Evolutionary conservation across 2,888 invertebrate genomes (phyloP), one percentile per base, ranked within the genome.

Genomic region (Polyploca ridens): DNA sequence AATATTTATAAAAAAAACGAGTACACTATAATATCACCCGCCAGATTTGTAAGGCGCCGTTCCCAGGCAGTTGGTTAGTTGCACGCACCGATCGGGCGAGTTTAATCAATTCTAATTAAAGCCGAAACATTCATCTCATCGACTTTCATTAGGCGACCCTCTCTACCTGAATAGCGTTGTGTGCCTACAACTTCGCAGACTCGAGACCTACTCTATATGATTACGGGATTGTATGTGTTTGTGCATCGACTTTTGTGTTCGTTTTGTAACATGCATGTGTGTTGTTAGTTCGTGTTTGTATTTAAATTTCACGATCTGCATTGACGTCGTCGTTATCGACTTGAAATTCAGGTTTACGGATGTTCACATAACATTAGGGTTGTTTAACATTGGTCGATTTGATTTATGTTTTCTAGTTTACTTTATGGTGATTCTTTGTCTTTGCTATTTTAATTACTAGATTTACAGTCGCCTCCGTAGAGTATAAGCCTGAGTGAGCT

Each of bases 71-170:
- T 54, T 19, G 16, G 54, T 19, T 49, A 54, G 19, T 54, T 54
- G 69, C 70, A 67, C 73, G 68, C 75, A 78, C 69, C 68, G 70
- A 75, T 71, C 77, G 73, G 78, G 77, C 76, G 78, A 83, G 80
- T 84, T 86, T 82, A 85, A 87, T 87, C 84, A 79, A 85, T 88
- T 87, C 83, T 85, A 85, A 89, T 89, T 88, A 85, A 82, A 84
- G 76, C 79, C 82, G 78, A 85, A 87, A 87, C 86, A 88, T 88
- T 85, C 81, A 83, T 89, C 85, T 82, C 84, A 86, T 87, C 83
- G 83, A 87, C 83, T 88, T 86, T 86, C 86, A 87, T 90, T 85
- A 86, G 77, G 69, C 82, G 82, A 82, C 81, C 86, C 84, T 86
- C 84, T 86, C 81, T 83, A 84, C 84, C 85, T 88, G 85, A 85